phyloP scores from a whole-genome alignment of 2,888 invertebrate species.

The Cephus sareptanus region DNA sequence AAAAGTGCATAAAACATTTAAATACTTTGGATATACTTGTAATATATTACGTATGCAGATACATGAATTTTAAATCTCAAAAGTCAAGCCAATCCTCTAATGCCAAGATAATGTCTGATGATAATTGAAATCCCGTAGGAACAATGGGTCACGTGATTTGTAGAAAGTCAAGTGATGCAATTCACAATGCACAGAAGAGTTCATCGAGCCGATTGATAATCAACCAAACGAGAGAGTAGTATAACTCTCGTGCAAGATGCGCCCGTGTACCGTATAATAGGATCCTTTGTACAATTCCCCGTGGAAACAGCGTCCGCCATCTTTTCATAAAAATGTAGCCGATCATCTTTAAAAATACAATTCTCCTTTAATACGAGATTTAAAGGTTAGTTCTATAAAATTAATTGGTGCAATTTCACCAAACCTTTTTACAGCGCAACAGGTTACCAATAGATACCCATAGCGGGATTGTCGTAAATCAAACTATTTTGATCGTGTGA shows the following conservation, averaged over 20 bases:
- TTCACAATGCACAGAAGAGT: conserved; percentile 2
- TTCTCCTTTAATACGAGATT: conserved; percentile 1
- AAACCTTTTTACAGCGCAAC: neutral
- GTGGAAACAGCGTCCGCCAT: neutral
- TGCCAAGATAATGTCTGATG: neutral
- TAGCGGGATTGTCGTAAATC: neutral
- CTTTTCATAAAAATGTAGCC: conserved; percentile 37
- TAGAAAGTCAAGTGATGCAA: conserved; percentile 18
- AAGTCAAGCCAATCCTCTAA: neutral
- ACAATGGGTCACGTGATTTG: conserved; percentile 7
- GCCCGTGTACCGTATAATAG: neutral
- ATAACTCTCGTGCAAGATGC: neutral
- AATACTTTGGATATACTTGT: too few species aligned
- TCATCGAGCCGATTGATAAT: conserved; percentile 20
- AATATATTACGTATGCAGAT: too few species aligned
- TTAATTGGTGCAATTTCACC: neutral
- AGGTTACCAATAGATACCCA: neutral
- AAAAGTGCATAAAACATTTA: too few species aligned
- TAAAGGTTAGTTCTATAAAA: neutral
- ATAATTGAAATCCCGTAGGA: neutral
- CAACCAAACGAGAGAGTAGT: conserved; percentile 10
- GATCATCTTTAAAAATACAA: conserved; percentile 51
- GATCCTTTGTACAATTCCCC: neutral
- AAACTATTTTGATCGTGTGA: neutral
- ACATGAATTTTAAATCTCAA: neutral